Evolutionary conservation across 2,888 invertebrate genomes (phyloP), one percentile per base, ranked within the genome.

Genomic region (Trichopria drosophilae): DNA sequence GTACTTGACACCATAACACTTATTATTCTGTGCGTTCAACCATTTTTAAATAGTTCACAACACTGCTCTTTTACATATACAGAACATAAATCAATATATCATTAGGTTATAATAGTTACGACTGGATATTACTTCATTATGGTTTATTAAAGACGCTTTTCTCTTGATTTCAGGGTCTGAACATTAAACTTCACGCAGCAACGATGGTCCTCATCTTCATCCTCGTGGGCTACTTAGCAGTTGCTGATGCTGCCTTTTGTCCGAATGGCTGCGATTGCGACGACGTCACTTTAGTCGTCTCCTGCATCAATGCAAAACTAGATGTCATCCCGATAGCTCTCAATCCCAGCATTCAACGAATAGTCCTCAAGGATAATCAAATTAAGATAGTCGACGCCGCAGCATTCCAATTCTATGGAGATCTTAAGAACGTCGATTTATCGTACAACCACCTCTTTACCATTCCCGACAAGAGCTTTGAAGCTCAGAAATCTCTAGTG

Each of bases 251-350:
- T 23, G 77, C 86, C 58, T 86, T 89, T 77, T 94, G 93, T 71
- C 93, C 93, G n/a, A 82, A 78, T 55, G 89, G 88, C 61, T 94
- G 94, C 77, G 83, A 81, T 73, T 94, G 94, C 79, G 89, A 93
- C 77, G 93, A 94, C 71, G 91, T 91, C 60, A 91, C 88, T 7
- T 83, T 90, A 60, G 87, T 89, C 50, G 93, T 93, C 39, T 85
- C 86, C 61, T 94, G 93, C 77, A 86, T 90, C 64, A 87, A 86
- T 70, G 90, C 90, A 69, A 88, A 88, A 61, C 81, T 94, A 54
- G 92, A 92, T 77, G 90, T 92, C 45, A 83, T 94, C 55, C 93
- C 93, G 54, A 93, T 93, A 67, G 90, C 92, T 3, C 80, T 94
- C 57, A 94, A 94, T 78, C 95, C 95, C 29, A 88, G 90, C 65